Base-by-base conservation (phyloP, 2,888 invertebrate genomes). In the Schizaphis graminum region DNA sequence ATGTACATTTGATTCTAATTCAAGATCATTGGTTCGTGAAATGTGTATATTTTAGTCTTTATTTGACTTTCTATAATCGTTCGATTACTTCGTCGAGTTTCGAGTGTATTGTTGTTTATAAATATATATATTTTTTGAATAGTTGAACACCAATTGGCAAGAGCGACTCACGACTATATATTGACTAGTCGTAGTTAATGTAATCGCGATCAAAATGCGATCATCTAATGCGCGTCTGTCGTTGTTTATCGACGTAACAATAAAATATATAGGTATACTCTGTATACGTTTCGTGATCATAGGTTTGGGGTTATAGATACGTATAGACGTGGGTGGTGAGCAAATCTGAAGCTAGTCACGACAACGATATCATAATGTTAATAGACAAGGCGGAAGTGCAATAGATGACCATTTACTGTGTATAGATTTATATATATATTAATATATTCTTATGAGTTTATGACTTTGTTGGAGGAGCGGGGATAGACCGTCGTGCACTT, bases 1-100 rank as follows among this genome's bases (percentile, higher is more conserved):
- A n/a, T 90, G 47, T 13, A 5, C n/a, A 49, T 90, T 67, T n/a
- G 35, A n/a, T 47, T 90, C 1, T 21, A 3, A 84, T 84, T 91
- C 91, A 91, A 91, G 91, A 56, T 91, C 53, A 91, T 53, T 47
- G 53, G 91, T 41, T 84, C 56, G 91, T 91, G 84, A 91, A 91
- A 91, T 53, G 53, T 44, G 47, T 47, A 28, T 57, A n/a, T n/a
- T n/a, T 44, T 90, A n/a, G 67, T 67, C 2, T 77, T 77, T 77
- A 67, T 90, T 90, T 67, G 67, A 91, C 91, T 91, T 91, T 91
- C 91, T 91, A 91, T 77, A 77, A 77, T 21, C 16, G 77, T 77
- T 35, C 77, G 35, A 77, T 35, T 77, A 77, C 35, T 77, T 77
- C 21, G 35, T 35, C 35, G 77, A 35, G 77, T 35, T 35, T 77